Evolutionary conservation across 92 coral and sea anemone species (phyloP).

Genomic region (Actinernus sp.): DNA sequence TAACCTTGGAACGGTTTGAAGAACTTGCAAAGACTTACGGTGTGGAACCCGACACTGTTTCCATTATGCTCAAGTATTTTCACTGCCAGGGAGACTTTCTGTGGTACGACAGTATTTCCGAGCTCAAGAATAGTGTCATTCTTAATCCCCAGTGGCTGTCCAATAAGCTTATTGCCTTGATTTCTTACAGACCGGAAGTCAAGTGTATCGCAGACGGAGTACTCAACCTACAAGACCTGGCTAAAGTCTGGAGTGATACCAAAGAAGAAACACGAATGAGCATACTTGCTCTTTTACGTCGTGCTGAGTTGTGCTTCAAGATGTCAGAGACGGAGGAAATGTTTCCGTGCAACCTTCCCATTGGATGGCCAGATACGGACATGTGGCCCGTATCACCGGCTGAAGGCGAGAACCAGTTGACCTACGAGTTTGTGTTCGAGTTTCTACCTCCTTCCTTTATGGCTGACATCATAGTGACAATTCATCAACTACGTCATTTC

Average conservation of each 20-base stretch:
- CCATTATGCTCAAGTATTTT: too few relatives aligned
- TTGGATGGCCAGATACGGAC: conserved; percentile 53
- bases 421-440: conserved; percentile 9
- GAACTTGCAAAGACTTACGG: background rate
- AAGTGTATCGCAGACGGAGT: conserved; percentile 14
- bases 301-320: conserved; percentile 24
- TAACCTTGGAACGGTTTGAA: background rate
- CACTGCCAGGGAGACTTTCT: conserved; percentile 35
- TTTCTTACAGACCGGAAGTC: conserved; percentile 7
- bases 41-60: too few relatives aligned
- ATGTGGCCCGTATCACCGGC: conserved; percentile 40
- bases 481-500: conserved; percentile 6
- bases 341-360: conserved; percentile 46
- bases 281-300: conserved; percentile 14
- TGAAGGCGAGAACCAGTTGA: conserved; percentile 16
- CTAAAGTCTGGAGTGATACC: conserved; percentile 11
- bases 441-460: conserved; percentile 37
- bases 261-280: conserved; percentile 1
- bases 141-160: conserved; percentile 46
- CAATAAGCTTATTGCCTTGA: conserved; percentile 21
- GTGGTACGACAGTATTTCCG: conserved; percentile 42
- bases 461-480: conserved; percentile 26
- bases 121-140: conserved; percentile 18
- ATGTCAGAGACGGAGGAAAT: conserved; percentile 22
- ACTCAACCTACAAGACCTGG: conserved; percentile 1